Conservation (phyloP, 2,888 invertebrate genomes). For the Dichetophora obliterata region DNA sequence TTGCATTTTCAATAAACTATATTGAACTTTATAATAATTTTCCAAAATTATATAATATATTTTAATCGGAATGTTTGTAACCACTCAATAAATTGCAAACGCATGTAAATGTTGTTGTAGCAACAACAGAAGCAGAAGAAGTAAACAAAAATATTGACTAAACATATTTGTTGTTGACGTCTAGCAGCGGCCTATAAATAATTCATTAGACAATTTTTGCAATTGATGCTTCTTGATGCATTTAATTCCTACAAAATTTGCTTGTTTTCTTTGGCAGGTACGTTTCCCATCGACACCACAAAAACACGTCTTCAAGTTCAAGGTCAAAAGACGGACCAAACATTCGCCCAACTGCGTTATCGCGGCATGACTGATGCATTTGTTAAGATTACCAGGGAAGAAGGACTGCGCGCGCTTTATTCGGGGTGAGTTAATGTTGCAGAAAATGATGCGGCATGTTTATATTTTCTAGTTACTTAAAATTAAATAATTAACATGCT, state of each 20-base stretch:
- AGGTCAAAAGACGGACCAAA: slow-evolving; percentile 86
- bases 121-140: slow-evolving; percentile 13
- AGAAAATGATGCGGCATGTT: background rate
- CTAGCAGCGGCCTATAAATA: background rate
- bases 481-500: too few relatives aligned
- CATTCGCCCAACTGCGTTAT: slow-evolving; percentile 82
- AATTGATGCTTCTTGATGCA: too few relatives aligned
- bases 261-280: slow-evolving; percentile 75
- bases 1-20: background rate
- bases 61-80: background rate
- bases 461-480: too few relatives aligned
- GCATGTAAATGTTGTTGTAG: background rate
- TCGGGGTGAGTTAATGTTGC: slow-evolving; percentile 77
- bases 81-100: too few relatives aligned
- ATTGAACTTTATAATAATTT: too few relatives aligned
- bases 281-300: slow-evolving; percentile 96
- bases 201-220: background rate
- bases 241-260: too few relatives aligned
- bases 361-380: slow-evolving; percentile 94
- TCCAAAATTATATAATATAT: background rate
- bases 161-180: background rate
- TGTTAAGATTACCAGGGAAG: slow-evolving; percentile 85
- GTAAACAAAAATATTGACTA: slow-evolving; percentile 4
- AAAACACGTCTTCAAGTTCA: slow-evolving; percentile 95
- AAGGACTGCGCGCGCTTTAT: slow-evolving; percentile 88